Conservation (phyloP, 2,797 vertebrate species). For the Sebastes trivittatus region DNA sequence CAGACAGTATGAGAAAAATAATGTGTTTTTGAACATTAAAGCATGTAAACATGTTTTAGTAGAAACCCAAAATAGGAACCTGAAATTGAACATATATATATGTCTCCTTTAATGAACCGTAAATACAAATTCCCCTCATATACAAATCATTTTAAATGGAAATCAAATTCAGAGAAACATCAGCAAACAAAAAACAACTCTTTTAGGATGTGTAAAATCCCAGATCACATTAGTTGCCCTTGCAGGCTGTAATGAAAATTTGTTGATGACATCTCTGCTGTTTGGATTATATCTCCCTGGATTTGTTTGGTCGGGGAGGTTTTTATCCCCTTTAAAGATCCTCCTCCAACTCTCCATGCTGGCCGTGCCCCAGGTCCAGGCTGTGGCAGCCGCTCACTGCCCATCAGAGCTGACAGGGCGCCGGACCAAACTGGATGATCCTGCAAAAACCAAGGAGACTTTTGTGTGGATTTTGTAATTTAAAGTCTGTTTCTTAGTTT, state of each 20-base stretch:
- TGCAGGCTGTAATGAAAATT: conserved; percentile 48
- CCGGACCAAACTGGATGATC: conserved; percentile 45
- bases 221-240: conserved; percentile 21
- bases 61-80: background rate
- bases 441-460: conserved; percentile 26
- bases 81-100: background rate
- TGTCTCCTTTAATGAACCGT: background rate
- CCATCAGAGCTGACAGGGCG: conserved; percentile 55
- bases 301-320: conserved; percentile 69
- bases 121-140: background rate
- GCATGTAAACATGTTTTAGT: background rate
- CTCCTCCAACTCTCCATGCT: conserved; percentile 61
- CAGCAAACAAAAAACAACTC: background rate
- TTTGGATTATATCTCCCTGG: conserved; percentile 68
- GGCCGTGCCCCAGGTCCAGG: conserved; percentile 66
- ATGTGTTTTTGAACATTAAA: background rate
- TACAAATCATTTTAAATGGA: background rate
- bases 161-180: background rate
- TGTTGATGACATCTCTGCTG: conserved; percentile 59
- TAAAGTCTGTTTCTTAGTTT: conserved; percentile 14
- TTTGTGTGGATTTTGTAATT: conserved; percentile 17
- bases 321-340: conserved; percentile 74
- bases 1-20: background rate
- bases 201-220: conserved; percentile 12
- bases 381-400: conserved; percentile 59